Conservation (phyloP, 2,888 invertebrate species). For the Euphydryas editha region DNA sequence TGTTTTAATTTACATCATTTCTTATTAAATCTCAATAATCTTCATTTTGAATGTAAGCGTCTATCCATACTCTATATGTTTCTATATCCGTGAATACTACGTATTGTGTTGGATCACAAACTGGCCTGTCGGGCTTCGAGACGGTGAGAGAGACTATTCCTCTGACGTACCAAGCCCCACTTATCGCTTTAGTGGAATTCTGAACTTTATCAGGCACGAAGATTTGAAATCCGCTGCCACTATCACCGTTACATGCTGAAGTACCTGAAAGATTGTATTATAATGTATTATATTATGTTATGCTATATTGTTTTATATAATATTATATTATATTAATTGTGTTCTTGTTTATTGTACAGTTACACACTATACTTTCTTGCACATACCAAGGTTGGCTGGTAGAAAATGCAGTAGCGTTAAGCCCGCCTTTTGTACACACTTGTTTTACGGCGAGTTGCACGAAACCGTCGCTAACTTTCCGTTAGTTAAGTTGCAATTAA, state of each 20-base stretch:
- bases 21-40: constrained; percentile 10
- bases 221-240: constrained; percentile 76
- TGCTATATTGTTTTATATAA: not conserved
- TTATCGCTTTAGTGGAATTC: constrained; percentile 36
- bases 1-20: too few relatives aligned
- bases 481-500: too few relatives aligned
- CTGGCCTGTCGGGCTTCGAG: constrained; percentile 45
- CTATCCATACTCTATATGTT: constrained; percentile 56
- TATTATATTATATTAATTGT: too few relatives aligned
- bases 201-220: constrained; percentile 54
- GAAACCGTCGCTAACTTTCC: too few relatives aligned
- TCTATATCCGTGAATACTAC: constrained; percentile 73
- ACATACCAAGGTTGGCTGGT: too few relatives aligned
- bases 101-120: constrained; percentile 72
- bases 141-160: constrained; percentile 59
- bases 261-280: constrained; percentile 51
- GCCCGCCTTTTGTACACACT: too few relatives aligned
- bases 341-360: too few relatives aligned
- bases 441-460: too few relatives aligned
- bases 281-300: not conserved
- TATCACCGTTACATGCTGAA: constrained; percentile 79
- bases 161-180: constrained; percentile 55
- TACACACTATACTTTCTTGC: too few relatives aligned
- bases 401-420: too few relatives aligned
- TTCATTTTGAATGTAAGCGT: constrained; percentile 37